Conservation (phyloP, 2,888 invertebrate genomes). For the Dryococelus australis region DNA sequence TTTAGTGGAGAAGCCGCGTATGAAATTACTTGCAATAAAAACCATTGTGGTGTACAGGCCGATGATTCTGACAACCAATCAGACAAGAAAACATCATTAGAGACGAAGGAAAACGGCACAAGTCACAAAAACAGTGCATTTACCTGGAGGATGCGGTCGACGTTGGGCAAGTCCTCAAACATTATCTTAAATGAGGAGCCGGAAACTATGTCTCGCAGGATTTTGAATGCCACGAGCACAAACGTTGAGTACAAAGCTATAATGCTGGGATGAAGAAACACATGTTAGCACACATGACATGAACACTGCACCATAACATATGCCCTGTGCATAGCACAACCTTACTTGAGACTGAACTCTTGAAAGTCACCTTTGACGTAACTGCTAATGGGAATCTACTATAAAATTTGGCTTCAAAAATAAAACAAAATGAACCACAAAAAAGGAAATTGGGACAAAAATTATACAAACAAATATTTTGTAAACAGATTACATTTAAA, state of each 20-base stretch:
- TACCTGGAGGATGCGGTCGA: conserved; percentile 76
- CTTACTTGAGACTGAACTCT: too few relatives aligned
- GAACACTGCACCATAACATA: too few relatives aligned
- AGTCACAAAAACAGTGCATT: conserved; percentile 45
- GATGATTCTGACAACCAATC: conserved; percentile 76
- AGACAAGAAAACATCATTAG: not conserved
- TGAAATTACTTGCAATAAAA: conserved; percentile 87
- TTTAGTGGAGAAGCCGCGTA: conserved; percentile 88
- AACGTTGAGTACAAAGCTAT: conserved; percentile 95
- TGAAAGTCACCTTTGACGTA: too few relatives aligned
- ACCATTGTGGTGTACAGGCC: conserved; percentile 96
- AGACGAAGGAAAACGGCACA: not conserved
- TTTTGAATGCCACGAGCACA: conserved; percentile 89
- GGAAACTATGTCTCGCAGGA: conserved; percentile 87
- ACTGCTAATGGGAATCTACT: too few relatives aligned
- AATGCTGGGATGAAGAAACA: conserved; percentile 70
- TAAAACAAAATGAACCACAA: too few relatives aligned
- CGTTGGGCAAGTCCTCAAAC: conserved; percentile 88
- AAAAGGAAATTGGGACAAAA: too few relatives aligned
- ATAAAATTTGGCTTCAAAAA: too few relatives aligned
- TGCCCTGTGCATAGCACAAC: too few relatives aligned
- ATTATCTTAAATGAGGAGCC: conserved; percentile 64
- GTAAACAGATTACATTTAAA: too few relatives aligned
- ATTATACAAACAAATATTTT: too few relatives aligned
- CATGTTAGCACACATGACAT: not conserved